Base-by-base conservation (phyloP, 2,113 vertebrate genomes). In the Pampusana beccarii region DNA sequence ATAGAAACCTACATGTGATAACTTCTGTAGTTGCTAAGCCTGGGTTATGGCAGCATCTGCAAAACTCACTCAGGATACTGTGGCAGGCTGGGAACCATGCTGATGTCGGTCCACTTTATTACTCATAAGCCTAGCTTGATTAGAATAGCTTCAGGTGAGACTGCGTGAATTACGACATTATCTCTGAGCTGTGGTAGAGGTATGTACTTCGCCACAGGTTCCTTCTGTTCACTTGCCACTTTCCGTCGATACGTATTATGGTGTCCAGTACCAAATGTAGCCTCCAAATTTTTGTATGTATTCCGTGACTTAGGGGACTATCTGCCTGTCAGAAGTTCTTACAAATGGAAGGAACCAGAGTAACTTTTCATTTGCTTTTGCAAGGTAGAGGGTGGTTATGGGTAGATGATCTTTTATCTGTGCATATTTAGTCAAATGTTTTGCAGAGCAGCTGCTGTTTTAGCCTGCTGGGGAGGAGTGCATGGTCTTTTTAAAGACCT, bases 51-150 rank as follows among this genome's bases (percentile, higher is more conserved):
- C 56, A 74, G 7, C 34, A 61, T 42, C 38, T 74, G 38, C 40
- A 91, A 78, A 86, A 34, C 53, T 86, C 46, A 21, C n/a, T n/a
- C 15, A 25, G 69, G 38, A 51, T 2, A 1, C 20, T 48, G 61
- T 34, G 16, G 31, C 54, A 44, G 1, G 8, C 11, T 62, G 51
- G 51, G 19, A 72, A 42, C 10, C 5, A 5, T 46, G 23, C 31
- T 13, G 34, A 19, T 33, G 24, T 38, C 60, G 29, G 7, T 67
- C 51, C 46, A 42, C 24, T 6, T 28, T 66, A 56, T 67, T 78
- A 73, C 33, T 42, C 0, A 0, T 38, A 33, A 73, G 1, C 31
- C 8, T 51, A 16, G 8, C 20, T 77, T 56, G 28, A 17, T 61
- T 42, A 21, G 51, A 66, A 66, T 17, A 15, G 29, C 71, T 92